Conservation (phyloP, 2,888 invertebrate species). For the Drosophila merina region DNA sequence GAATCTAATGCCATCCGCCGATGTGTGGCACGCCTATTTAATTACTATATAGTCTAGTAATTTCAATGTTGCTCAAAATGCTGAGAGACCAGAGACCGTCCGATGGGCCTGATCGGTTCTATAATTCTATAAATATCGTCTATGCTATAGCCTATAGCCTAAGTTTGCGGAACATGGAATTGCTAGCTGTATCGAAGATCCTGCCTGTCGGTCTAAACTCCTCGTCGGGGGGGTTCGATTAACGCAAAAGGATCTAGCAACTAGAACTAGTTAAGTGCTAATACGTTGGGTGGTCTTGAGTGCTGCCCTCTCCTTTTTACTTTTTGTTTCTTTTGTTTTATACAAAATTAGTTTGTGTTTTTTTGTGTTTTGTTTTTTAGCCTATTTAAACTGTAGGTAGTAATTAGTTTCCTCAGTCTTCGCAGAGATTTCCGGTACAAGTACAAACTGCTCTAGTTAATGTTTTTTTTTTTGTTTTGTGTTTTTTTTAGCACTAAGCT, state of each 20-base stretch:
- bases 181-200: slow-evolving; percentile 72
- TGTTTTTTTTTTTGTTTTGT: slow-evolving; percentile 15
- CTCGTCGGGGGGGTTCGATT: slow-evolving; percentile 21
- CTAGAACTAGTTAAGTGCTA: slow-evolving; percentile 64
- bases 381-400: slow-evolving; percentile 76
- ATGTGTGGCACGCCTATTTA: slow-evolving; percentile 5
- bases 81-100: slow-evolving; percentile 50
- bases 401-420: slow-evolving; percentile 83
- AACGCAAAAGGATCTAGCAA: slow-evolving; percentile 29
- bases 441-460: slow-evolving; percentile 54
- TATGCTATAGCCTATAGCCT: slow-evolving; percentile 38
- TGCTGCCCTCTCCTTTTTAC: slow-evolving; percentile 11
- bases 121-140: slow-evolving; percentile 8
- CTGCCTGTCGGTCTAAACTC: slow-evolving; percentile 26
- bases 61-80: slow-evolving; percentile 70
- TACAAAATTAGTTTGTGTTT: slow-evolving; percentile 35
- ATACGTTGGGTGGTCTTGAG: slow-evolving; percentile 72
- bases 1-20: slow-evolving; percentile 38
- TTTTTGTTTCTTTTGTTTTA: slow-evolving; percentile 4
- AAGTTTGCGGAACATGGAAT: slow-evolving; percentile 77
- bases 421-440: slow-evolving; percentile 82
- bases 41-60: slow-evolving; percentile 54
- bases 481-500: slow-evolving; percentile 41
- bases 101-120: slow-evolving; percentile 17
- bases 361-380: slow-evolving; percentile 33